These are phyloP conservation scores for Acromyrmex heyeri DNA, from an alignment of 1,140 invertebrate species.

Conservation along the genomic window DNA sequence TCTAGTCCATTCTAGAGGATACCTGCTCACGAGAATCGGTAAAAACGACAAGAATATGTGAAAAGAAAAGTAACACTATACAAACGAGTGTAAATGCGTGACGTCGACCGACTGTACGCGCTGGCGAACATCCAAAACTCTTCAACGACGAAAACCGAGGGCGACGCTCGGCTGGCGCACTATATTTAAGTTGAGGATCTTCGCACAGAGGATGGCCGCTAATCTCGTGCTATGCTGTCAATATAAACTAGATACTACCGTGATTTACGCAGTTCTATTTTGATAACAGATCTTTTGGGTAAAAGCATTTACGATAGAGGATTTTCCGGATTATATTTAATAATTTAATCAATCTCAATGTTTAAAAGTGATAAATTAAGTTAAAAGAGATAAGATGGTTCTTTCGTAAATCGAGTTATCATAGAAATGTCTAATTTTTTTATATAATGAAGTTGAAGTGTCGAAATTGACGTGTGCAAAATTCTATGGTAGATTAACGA, in stretches of 20 bases:
- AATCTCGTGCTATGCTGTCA: not conserved
- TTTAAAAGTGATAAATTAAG: not conserved
- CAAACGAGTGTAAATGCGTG: conserved; percentile 16
- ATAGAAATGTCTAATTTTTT: too few relatives aligned
- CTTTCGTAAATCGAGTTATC: too few relatives aligned
- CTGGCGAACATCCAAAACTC: conserved; percentile 77
- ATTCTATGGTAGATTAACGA: too few relatives aligned
- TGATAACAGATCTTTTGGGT: not conserved
- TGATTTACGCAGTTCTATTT: conserved; percentile 17
- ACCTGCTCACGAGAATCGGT: not conserved
- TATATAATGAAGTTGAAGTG: too few relatives aligned
- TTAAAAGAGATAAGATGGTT: not conserved
- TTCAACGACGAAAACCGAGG: conserved; percentile 66
- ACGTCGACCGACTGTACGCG: conserved; percentile 62
- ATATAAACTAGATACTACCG: not conserved
- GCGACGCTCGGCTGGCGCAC: conserved; percentile 72
- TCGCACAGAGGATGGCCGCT: conserved; percentile 51
- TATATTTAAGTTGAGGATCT: conserved; percentile 83
- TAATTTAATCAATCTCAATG: not conserved
- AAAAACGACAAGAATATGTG: not conserved
- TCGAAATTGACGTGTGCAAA: too few relatives aligned
- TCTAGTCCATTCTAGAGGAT: not conserved
- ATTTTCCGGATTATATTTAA: not conserved
- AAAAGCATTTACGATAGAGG: not conserved
- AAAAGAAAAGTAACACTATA: not conserved